phyloP scores from a whole-genome alignment of 2,888 invertebrate genomes.

The Sinohyriopsis cumingii region DNA sequence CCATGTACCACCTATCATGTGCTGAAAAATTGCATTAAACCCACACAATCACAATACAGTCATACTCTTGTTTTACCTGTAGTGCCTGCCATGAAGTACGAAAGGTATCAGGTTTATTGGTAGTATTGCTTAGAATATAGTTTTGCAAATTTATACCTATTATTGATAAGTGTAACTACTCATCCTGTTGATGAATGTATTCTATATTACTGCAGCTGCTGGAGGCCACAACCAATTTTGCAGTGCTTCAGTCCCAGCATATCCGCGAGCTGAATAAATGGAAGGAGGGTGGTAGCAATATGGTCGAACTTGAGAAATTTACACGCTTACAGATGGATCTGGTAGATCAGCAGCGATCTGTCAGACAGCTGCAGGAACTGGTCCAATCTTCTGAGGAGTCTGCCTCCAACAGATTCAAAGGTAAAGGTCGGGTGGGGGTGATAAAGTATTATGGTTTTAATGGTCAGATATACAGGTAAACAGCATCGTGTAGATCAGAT shows the following conservation, averaged over 20 bases:
- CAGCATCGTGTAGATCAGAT: slow-evolving; percentile 14
- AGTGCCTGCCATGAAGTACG: no score
- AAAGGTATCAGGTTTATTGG: no score
- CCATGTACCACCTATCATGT: no score
- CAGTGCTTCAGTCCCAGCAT: slow-evolving; percentile 53
- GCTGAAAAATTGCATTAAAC: no score
- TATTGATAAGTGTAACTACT: no score
- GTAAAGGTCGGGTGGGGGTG: slow-evolving; percentile 17
- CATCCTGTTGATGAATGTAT: no score
- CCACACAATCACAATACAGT: no score
- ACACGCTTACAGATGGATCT: slow-evolving; percentile 55
- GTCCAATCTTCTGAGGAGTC: slow-evolving; percentile 44
- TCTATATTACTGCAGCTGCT: slow-evolving; percentile 40
- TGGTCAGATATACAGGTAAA: slow-evolving; percentile 4
- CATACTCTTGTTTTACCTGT: no score
- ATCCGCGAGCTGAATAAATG: slow-evolving; percentile 48
- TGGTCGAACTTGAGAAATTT: slow-evolving; percentile 56
- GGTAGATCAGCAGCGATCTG: slow-evolving; percentile 52
- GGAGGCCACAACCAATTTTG: slow-evolving; percentile 51
- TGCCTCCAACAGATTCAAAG: slow-evolving; percentile 42
- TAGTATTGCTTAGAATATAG: no score
- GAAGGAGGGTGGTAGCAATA: slow-evolving; percentile 45
- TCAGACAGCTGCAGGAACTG: slow-evolving; percentile 50
- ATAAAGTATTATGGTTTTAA: not conserved
- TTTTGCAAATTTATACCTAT: no score